Base-by-base conservation (phyloP, 2,113 vertebrate genomes). In the Myiagra hebetior region DNA sequence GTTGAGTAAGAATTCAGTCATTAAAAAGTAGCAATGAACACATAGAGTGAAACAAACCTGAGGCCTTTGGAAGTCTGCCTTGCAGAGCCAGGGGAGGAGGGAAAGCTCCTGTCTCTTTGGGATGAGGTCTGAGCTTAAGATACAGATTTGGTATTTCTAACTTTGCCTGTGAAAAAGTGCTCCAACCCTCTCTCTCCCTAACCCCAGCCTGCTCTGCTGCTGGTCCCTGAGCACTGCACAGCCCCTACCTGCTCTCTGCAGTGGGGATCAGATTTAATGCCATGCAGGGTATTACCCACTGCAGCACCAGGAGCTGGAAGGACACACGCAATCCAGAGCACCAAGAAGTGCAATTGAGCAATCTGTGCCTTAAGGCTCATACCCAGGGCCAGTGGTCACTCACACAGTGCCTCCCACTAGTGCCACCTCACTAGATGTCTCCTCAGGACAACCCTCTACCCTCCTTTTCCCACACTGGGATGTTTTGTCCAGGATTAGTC, bases 1-100 rank as follows among this genome's bases (percentile, higher is more conserved):
- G 67, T 37, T 93, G 85, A 85, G 73, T 59, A 47, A 94, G 69
- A 93, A 87, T 85, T 74, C 39, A 42, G 87, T 96, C 69, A 80
- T 93, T 91, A 91, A 93, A 85, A 85, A 73, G 41, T 27, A 92
- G 56, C 63, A 87, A 94, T 74, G 78, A 94, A 81, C 28, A 67
- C 5, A 20, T 2, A 70, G 74, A 76, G 35, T 62, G 78, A 91
- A 91, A 85, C 50, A 74, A 91, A 81, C 77, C 39, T 65, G 77
- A 84, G n/a, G 41, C n/a, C 55, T 87, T 68, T 77, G 56, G 52
- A 87, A 87, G 6, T 9, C 37, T 80, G 44, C 72, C 52, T 68
- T 68, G 44, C 18, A 63, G 53, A 63, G 69, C 15, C 6, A 15
- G 5, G 26, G 35, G 26, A 85, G 44, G 55, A 90, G 10, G 37